Conservation (phyloP, 2,888 invertebrate species). For the Stenoptilia bipunctidactyla region DNA sequence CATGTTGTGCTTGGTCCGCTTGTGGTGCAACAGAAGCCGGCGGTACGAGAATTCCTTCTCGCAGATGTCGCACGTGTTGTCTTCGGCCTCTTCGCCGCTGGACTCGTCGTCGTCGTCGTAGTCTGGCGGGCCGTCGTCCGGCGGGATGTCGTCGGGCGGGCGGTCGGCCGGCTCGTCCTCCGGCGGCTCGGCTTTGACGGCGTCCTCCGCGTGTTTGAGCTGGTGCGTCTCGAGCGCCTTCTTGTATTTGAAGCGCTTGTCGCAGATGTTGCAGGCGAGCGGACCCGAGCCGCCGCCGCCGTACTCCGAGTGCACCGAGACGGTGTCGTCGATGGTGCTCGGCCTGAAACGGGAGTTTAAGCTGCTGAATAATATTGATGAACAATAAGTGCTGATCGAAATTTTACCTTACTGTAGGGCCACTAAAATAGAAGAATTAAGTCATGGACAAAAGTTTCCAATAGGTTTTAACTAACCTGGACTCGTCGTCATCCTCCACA, state of each 20-base stretch:
- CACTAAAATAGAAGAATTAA: no score
- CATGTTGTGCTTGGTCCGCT: conserved; percentile 55
- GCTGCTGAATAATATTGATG: no score
- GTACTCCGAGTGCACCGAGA: conserved; percentile 34
- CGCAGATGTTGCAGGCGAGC: conserved; percentile 39
- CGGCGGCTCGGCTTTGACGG: conserved; percentile 36
- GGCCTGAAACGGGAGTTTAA: conserved; percentile 36
- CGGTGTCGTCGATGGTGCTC: conserved; percentile 35
- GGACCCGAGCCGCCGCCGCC: conserved; percentile 20
- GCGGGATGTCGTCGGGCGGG: conserved; percentile 45
- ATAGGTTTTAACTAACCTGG: conserved; percentile 38
- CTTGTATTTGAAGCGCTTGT: conserved; percentile 50
- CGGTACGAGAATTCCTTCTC: conserved; percentile 61
- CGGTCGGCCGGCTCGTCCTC: conserved; percentile 25
- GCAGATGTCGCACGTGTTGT: conserved; percentile 60
- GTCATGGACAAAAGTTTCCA: no score
- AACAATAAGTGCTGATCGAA: no score
- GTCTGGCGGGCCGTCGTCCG: conserved; percentile 29
- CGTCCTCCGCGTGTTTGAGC: conserved; percentile 25
- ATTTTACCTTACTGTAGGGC: no score
- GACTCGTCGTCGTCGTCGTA: conserved; percentile 37
- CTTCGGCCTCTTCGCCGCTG: conserved; percentile 49
- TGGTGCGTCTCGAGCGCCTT: conserved; percentile 38
- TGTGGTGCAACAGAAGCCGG: conserved; percentile 49
- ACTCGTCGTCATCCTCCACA: conserved; percentile 33